Evolutionary conservation across 2,888 invertebrate genomes (phyloP).

Genomic region (Tineola bisselliella): DNA sequence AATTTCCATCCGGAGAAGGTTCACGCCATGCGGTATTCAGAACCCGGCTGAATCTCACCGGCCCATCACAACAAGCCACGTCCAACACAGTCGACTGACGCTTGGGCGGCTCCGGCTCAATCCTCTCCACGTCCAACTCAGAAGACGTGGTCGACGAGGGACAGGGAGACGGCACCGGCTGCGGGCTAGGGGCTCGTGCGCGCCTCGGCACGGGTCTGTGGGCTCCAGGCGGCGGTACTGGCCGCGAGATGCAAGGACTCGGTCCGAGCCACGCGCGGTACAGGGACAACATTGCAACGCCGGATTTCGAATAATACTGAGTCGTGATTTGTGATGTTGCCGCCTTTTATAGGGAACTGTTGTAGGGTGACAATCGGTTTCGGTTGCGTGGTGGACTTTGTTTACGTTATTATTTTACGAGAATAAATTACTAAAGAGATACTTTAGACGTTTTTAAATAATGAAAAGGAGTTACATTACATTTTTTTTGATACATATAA

Average conservation of each 20-base stretch:
- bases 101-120: slow-evolving; percentile 43
- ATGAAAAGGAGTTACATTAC: too few relatives aligned
- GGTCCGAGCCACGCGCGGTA: slow-evolving; percentile 66
- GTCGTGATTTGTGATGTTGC: slow-evolving; percentile 18
- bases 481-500: too few relatives aligned
- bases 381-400: too few relatives aligned
- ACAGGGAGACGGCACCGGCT: slow-evolving; percentile 42
- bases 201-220: slow-evolving; percentile 53
- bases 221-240: slow-evolving; percentile 58
- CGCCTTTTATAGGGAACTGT: slow-evolving; percentile 14
- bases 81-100: slow-evolving; percentile 69
- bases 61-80: slow-evolving; percentile 92
- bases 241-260: slow-evolving; percentile 52
- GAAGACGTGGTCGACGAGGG: slow-evolving; percentile 52
- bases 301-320: neutral
- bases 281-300: slow-evolving; percentile 51
- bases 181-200: slow-evolving; percentile 40
- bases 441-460: too few relatives aligned
- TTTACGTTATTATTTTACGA: too few relatives aligned
- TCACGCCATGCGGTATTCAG: slow-evolving; percentile 81
- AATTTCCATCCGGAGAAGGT: slow-evolving; percentile 68
- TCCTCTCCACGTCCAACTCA: slow-evolving; percentile 35
- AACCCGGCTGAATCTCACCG: slow-evolving; percentile 84
- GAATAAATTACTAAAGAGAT: too few relatives aligned
- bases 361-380: neutral